Evolutionary conservation across 2,113 vertebrate genomes (phyloP).

Genomic region (Gadus chalcogrammus): DNA sequence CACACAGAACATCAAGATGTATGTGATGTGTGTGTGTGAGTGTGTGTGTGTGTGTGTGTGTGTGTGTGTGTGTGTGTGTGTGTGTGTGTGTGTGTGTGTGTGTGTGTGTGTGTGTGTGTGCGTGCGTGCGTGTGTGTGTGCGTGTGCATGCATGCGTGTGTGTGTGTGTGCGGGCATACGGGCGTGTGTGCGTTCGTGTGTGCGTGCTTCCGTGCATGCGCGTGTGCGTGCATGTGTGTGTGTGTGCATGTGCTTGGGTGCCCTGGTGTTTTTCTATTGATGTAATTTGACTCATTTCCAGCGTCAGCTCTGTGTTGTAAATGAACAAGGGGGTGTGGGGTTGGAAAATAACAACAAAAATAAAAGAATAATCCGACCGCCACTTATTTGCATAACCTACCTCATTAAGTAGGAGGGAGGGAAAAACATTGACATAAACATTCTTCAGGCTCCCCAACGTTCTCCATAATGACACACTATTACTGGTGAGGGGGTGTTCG

Average conservation of each 20-base stretch:
- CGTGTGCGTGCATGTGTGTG: not conserved
- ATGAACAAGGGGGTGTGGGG: not conserved
- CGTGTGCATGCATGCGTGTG: not conserved
- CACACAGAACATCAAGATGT: too few species aligned
- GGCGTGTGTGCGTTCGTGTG: too few species aligned
- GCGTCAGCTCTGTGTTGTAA: too few species aligned
- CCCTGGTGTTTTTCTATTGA: too few species aligned
- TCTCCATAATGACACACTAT: slow-evolving; percentile 50
- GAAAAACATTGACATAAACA: slow-evolving; percentile 50
- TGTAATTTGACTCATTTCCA: too few species aligned
- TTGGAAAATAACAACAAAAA: slow-evolving; percentile 1
- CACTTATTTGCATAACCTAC: slow-evolving; percentile 34
- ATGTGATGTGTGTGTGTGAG: too few species aligned
- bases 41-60: not conserved
- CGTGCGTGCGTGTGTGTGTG: too few species aligned
- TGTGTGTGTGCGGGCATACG: too few species aligned
- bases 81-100: not conserved
- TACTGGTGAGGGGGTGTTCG: slow-evolving; percentile 50
- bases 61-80: slow-evolving; percentile 1
- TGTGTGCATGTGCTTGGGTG: not conserved
- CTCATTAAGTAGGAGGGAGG: slow-evolving; percentile 43
- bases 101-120: too few species aligned
- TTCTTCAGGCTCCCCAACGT: slow-evolving; percentile 45
- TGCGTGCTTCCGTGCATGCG: too few species aligned
- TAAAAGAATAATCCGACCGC: not conserved